phyloP scores from a whole-genome alignment of 2,113 vertebrate genomes.

The Notarius quadriscutis region DNA sequence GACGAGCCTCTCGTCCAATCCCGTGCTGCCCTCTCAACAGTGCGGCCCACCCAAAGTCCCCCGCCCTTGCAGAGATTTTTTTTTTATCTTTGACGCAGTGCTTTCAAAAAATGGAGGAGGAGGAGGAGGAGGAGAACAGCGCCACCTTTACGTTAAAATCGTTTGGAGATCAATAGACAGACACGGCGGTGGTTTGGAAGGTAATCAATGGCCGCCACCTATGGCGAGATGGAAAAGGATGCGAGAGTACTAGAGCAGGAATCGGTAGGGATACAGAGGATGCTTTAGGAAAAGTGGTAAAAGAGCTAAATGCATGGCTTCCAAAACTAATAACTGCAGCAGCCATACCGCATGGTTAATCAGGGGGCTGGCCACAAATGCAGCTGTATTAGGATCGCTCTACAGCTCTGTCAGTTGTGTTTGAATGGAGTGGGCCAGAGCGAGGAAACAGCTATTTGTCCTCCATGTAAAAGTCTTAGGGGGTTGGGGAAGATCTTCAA shows the following conservation, averaged over 20 bases:
- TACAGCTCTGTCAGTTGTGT: slow-evolving; percentile 31
- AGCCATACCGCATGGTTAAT: slow-evolving; percentile 33
- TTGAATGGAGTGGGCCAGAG: slow-evolving; percentile 28
- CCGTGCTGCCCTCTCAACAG: slow-evolving; percentile 53
- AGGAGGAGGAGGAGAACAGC: slow-evolving; percentile 43
- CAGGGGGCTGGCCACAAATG: slow-evolving; percentile 18
- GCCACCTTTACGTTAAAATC: slow-evolving; percentile 55
- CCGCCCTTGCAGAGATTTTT: slow-evolving; percentile 59
- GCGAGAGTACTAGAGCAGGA: slow-evolving; percentile 34
- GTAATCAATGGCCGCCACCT: slow-evolving; percentile 56
- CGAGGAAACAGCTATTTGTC: slow-evolving; percentile 43
- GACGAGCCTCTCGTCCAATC: slow-evolving; percentile 66
- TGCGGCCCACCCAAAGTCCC: slow-evolving; percentile 58
- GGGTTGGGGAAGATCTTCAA: slow-evolving; percentile 45
- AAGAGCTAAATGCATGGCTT: slow-evolving; percentile 28
- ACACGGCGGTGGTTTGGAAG: slow-evolving; percentile 49
- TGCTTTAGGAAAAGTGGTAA: not conserved
- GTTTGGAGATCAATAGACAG: slow-evolving; percentile 59
- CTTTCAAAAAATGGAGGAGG: slow-evolving; percentile 59
- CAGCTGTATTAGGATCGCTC: slow-evolving; percentile 27
- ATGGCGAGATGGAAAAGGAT: slow-evolving; percentile 42
- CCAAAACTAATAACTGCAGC: slow-evolving; percentile 10
- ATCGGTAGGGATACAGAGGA: slow-evolving; percentile 31
- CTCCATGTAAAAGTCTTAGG: slow-evolving; percentile 43
- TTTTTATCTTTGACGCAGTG: slow-evolving; percentile 67